Evolutionary conservation across 2,113 vertebrate genomes (phyloP).

Genomic region (Centrocercus urophasianus): DNA sequence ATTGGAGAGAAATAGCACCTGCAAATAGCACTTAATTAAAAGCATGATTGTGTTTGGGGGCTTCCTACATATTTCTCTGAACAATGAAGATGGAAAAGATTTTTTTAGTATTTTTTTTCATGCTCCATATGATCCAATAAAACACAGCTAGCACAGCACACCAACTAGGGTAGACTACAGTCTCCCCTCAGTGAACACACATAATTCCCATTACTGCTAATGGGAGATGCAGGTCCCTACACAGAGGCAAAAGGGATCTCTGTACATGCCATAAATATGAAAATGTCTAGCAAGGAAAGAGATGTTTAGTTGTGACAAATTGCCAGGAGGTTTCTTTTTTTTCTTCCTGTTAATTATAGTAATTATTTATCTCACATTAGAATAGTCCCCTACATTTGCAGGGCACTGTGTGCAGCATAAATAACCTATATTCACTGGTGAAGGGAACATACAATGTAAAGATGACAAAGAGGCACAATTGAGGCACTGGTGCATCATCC

Average conservation of each 20-base stretch:
- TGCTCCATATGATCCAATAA: conserved; percentile 56
- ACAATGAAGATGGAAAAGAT: conserved; percentile 24
- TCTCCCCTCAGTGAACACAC: conserved; percentile 64
- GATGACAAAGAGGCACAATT: not conserved
- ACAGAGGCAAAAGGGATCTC: conserved; percentile 35
- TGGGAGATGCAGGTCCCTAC: conserved; percentile 54
- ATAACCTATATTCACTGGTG: conserved; percentile 17
- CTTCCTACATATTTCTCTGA: conserved; percentile 26
- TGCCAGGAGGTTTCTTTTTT: conserved; percentile 35
- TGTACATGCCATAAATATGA: conserved; percentile 65
- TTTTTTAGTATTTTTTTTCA: conserved; percentile 5
- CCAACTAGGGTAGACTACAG: conserved; percentile 28
- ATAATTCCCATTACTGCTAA: conserved; percentile 70
- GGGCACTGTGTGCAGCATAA: conserved; percentile 26
- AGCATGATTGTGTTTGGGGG: conserved; percentile 24
- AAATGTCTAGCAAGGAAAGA: conserved; percentile 66
- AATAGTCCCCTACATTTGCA: conserved; percentile 61
- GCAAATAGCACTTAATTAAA: conserved; percentile 61
- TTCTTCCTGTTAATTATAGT: conserved; percentile 58
- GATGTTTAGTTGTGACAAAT: conserved; percentile 62
- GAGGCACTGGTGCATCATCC: not conserved
- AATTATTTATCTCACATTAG: conserved; percentile 67
- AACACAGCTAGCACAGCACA: conserved; percentile 35
- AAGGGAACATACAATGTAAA: not conserved
- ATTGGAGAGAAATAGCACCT: conserved; percentile 41